These are phyloP conservation scores for Cheilosia scutellata DNA, from an alignment of 2,888 invertebrate genomes.

Conservation along the genomic window DNA sequence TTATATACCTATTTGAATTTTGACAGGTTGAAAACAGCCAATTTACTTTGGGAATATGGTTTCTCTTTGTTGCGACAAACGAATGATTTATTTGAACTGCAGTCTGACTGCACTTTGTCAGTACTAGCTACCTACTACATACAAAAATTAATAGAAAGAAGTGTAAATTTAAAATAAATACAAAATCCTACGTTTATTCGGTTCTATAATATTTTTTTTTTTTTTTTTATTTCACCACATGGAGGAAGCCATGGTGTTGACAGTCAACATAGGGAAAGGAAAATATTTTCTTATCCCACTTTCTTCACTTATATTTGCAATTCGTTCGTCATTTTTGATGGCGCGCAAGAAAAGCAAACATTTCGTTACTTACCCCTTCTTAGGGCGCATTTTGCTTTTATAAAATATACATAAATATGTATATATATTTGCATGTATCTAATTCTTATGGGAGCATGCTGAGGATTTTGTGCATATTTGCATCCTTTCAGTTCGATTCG, in stretches of 20 bases:
- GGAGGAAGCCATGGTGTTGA: slow-evolving; percentile 59
- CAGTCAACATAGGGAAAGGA: slow-evolving; percentile 64
- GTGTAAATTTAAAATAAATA: slow-evolving; percentile 32
- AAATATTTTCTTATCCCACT: slow-evolving; percentile 63
- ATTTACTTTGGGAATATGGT: no score
- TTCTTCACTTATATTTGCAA: slow-evolving; percentile 48
- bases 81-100: no score
- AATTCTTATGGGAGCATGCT: slow-evolving; percentile 17
- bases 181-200: slow-evolving; percentile 24
- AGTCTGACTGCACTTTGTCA: no score
- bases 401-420: not conserved
- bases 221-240: not conserved
- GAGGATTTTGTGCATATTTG: slow-evolving; percentile 79
- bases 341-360: slow-evolving; percentile 62
- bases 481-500: slow-evolving; percentile 80
- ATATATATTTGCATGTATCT: not conserved
- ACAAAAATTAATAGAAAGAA: no score
- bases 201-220: slow-evolving; percentile 17
- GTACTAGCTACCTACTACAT: no score
- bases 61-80: no score
- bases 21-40: no score
- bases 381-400: slow-evolving; percentile 3
- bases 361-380: slow-evolving; percentile 65
- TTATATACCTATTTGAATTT: no score
- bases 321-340: slow-evolving; percentile 64